Base-by-base conservation (phyloP, 2,888 invertebrate genomes). In the Choristoneura rosaceana region DNA sequence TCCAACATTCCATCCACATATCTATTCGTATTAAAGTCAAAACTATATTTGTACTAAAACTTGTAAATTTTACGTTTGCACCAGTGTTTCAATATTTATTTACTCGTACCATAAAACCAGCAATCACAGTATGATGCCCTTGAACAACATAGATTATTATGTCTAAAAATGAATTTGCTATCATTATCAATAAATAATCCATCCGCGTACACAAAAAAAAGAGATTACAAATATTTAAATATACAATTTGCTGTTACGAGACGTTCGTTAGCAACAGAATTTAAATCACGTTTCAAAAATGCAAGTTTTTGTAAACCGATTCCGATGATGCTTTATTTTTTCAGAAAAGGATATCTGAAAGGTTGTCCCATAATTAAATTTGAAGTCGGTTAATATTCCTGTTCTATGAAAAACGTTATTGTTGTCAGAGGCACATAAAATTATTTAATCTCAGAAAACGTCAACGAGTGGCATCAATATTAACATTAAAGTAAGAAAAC, bases 111-210 rank as follows among this genome's bases (percentile, higher is more conserved):
- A 25, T 71, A 34, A 52, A 47, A 65, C 67, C 47, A 50, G 15
- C 47, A 68, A 71, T 71, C 71, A 71, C 67, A 71, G 71, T 47
- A 14, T 47, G 34, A 58, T 58, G 41, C 62, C 67, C 67, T 63
- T 52, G 45, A 45, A n/a, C 15, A 59, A 25, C 4, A 58, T 33
- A 68, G 58, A 67, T 63, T 66, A 61, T 62, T 34, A 58, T 43
- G 25, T 2, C 9, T 34, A 59, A 12, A 17, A 15, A 12, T 4
- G 5, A 41, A 58, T 55, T 38, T 63, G 63, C 58, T 34, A 55
- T 33, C 7, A 43, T 43, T 43, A 43, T 52, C 50, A 25, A 59
- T 69, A 70, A 70, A 59, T 69, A 70, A 70, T 58, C 45, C 55
- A 43, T 64, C 7, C 17, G n/a, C 33, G 15, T 69, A 33, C 63